Conservation (phyloP, 2,888 invertebrate genomes). For the Drosophila planitibia region DNA sequence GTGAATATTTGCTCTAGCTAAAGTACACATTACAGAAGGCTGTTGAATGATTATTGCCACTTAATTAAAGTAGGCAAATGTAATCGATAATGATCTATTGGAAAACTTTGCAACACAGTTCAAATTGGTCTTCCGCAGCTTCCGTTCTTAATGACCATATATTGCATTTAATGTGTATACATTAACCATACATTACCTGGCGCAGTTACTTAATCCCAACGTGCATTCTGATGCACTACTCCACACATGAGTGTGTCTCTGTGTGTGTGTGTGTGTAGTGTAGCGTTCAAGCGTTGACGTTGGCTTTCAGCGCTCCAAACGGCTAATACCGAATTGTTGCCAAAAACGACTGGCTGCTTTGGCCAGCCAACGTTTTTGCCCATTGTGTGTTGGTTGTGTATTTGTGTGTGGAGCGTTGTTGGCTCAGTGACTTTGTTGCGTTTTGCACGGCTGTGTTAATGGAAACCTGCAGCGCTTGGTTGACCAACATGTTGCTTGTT, state of each 20-base stretch:
- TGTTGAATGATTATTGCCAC: not conserved
- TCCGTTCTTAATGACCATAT: conserved; percentile 17
- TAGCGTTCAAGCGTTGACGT: conserved; percentile 67
- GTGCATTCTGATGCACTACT: conserved; percentile 31
- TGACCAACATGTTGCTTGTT: conserved; percentile 80
- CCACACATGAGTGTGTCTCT: not conserved
- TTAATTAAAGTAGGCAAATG: not conserved
- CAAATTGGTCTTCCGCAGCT: conserved; percentile 17
- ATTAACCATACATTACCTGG: not conserved
- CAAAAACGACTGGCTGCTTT: conserved; percentile 38
- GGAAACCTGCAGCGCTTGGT: conserved; percentile 82
- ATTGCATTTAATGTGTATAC: conserved; percentile 5
- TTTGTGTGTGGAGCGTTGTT: conserved; percentile 29
- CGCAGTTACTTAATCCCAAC: conserved; percentile 22
- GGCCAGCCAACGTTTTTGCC: conserved; percentile 36
- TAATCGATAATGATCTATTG: not conserved
- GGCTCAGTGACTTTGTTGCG: conserved; percentile 62
- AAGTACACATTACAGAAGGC: not conserved
- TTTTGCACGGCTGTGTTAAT: conserved; percentile 72
- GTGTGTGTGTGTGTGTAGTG: conserved; percentile 56
- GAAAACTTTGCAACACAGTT: not conserved
- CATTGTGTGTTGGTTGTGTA: conserved; percentile 26
- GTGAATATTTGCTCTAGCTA: not conserved
- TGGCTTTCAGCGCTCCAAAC: conserved; percentile 58
- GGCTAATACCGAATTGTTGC: conserved; percentile 48